Base-by-base conservation (phyloP, 2,113 vertebrate genomes). In the Oreochromis niloticus region DNA sequence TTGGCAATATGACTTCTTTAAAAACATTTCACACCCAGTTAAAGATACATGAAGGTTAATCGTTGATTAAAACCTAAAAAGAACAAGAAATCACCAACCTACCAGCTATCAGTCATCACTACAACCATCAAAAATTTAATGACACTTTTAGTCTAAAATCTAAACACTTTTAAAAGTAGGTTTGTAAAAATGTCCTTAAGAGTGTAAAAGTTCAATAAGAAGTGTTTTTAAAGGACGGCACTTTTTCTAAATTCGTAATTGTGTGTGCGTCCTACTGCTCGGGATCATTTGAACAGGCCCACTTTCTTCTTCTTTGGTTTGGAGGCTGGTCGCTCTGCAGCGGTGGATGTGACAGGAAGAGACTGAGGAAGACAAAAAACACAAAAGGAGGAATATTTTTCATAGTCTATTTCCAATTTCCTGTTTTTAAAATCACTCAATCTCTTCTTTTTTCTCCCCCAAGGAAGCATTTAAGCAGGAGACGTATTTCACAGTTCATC, bases 271-370 rank as follows among this genome's bases (percentile, higher is more conserved):
- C 82, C 56, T 61, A 24, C 82, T 83, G 83, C 52, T 24, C 32
- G 0, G 19, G 9, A 59, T 97, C 95, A 97, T 81, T 93, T 89
- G 88, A 97, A 97, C 80, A 97, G 90, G 6, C 96, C 96, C 2
- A 86, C 93, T 88, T 96, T 97, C 93, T 96, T 97, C 93, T 96
- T 96, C 95, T 96, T 97, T 22, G 93, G 85, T 89, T 91, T 95
- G 22, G 91, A 83, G 16, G 90, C 3, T 2, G 82, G 71, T 57
- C 81, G 91, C 24, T 92, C 83, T 6, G 87, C 80, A 30, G 84
- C 9, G 1, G 17, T 2, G 24, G 92, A 54, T 8, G 46, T 9
- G 52, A 57, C 34, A 2, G 57, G 46, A 0, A 16, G 73, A 54
- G 73, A 61, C 95, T 95, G 87, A 22, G 9, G 27, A 17, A 59